phyloP scores from a whole-genome alignment of 2,888 invertebrate genomes.

The Megalurothrips usitatus region DNA sequence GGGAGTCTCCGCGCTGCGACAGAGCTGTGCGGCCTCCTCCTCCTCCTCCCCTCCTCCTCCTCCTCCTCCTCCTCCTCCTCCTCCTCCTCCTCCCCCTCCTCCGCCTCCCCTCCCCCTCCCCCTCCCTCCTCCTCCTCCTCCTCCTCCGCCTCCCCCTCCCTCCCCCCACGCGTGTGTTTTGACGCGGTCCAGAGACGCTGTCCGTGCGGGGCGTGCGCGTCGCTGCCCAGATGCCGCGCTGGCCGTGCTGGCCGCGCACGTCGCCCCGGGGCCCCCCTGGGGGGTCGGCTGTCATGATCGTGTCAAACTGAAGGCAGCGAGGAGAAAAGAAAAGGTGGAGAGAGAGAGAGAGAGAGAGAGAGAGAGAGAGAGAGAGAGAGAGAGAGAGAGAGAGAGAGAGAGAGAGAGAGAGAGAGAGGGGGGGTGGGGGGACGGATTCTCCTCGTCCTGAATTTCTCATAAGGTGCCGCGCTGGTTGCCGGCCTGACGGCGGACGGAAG shows the following conservation, averaged over 20 bases:
- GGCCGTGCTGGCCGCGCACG: not conserved
- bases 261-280: not conserved
- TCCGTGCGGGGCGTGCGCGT: no score
- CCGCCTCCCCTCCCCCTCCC: not conserved
- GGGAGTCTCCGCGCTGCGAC: no score
- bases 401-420: not conserved
- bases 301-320: not conserved
- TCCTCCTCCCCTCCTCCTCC: no score
- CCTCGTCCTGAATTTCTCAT: not conserved
- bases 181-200: no score
- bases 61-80: no score
- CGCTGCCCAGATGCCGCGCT: no score
- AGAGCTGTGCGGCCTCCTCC: not conserved
- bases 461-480: not conserved
- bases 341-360: not conserved
- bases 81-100: no score
- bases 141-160: not conserved
- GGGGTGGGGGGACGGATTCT: not conserved
- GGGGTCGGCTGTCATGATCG: conserved; percentile 3
- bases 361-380: not conserved
- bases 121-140: not conserved
- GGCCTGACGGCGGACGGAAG: not conserved
- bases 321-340: not conserved
- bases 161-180: no score
- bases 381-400: not conserved